phyloP scores from a whole-genome alignment of 2,888 invertebrate species.

The Pachymerium ferrugineum region DNA sequence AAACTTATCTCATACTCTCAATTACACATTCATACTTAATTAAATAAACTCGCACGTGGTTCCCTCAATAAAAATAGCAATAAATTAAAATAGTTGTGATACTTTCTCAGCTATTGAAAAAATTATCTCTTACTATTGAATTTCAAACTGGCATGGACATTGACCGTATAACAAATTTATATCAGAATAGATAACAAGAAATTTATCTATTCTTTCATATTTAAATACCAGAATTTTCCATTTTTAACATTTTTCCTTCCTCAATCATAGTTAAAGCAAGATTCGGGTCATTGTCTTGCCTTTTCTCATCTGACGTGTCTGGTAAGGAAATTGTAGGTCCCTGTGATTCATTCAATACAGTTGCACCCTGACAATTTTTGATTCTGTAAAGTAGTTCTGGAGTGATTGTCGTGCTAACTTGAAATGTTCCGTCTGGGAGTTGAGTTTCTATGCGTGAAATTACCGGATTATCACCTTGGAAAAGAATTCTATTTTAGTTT shows the following conservation, averaged over 20 bases:
- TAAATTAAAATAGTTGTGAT: neutral
- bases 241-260: neutral
- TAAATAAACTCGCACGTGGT: neutral
- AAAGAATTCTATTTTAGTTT: neutral
- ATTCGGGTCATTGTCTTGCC: neutral
- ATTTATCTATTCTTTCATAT: no score
- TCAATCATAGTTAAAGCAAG: neutral
- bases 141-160: no score
- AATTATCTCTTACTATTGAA: no score
- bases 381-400: slow-evolving; percentile 42
- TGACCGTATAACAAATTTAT: no score
- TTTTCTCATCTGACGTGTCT: neutral
- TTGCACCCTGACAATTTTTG: neutral
- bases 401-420: slow-evolving; percentile 44
- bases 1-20: neutral
- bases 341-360: neutral
- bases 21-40: neutral
- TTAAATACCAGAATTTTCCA: no score
- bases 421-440: slow-evolving; percentile 46
- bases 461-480: slow-evolving; percentile 46
- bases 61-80: neutral
- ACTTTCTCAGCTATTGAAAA: no score
- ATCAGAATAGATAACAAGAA: no score
- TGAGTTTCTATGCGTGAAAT: slow-evolving; percentile 48
- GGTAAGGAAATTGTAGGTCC: neutral